These are phyloP conservation scores for Cranoglanis bouderius DNA, from an alignment of 2,113 vertebrate species.

Conservation along the genomic window DNA sequence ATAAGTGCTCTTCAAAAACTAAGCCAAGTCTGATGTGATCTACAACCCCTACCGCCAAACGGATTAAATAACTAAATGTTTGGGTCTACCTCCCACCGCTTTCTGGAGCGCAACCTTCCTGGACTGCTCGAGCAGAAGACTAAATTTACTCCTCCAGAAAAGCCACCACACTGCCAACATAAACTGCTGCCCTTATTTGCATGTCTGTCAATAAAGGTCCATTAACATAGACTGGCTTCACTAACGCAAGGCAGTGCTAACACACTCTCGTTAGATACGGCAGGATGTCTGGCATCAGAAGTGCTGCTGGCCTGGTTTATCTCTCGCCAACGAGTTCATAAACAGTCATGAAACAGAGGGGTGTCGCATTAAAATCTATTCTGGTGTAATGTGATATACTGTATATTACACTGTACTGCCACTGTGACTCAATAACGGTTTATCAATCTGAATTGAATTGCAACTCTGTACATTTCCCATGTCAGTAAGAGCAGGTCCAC, in stretches of 20 bases:
- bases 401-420: conserved; percentile 12
- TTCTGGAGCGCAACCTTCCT: conserved; percentile 43
- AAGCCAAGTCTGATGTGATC: conserved; percentile 54
- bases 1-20: conserved; percentile 40
- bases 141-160: conserved; percentile 49
- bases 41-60: conserved; percentile 47
- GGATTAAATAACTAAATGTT: conserved; percentile 59
- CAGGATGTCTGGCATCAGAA: conserved; percentile 32
- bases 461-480: neutral
- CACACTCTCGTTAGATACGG: conserved; percentile 20
- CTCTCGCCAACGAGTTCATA: conserved; percentile 32
- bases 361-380: conserved; percentile 32
- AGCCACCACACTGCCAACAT: conserved; percentile 43
- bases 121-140: conserved; percentile 38
- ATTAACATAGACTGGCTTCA: conserved; percentile 43
- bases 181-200: conserved; percentile 47
- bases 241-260: conserved; percentile 35
- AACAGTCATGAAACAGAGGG: conserved; percentile 30
- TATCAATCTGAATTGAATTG: conserved; percentile 8
- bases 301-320: conserved; percentile 22
- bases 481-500: neutral
- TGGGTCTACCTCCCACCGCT: conserved; percentile 56
- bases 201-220: conserved; percentile 46
- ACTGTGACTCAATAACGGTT: conserved; percentile 9
- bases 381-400: conserved; percentile 13